Conservation (phyloP, 2,888 invertebrate species). For the Drosophila mercatorum region DNA sequence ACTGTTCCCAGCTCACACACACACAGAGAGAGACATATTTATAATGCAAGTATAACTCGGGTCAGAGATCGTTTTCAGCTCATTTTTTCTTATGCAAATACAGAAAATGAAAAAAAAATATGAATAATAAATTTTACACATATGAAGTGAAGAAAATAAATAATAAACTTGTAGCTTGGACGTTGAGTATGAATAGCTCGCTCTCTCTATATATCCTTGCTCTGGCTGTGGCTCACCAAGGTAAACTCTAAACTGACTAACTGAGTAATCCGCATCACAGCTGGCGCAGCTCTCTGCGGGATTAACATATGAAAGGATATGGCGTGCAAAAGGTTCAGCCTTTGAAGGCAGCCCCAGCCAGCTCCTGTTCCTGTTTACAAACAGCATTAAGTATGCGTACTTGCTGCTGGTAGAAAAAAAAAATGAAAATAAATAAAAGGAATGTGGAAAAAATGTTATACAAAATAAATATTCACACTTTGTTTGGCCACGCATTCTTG, state of each 20-base stretch:
- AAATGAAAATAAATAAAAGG: background rate
- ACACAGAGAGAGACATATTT: constrained; percentile 1
- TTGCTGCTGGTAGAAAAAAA: constrained; percentile 25
- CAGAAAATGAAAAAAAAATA: constrained; percentile 41
- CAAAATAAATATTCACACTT: constrained; percentile 67
- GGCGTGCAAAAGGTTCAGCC: constrained; percentile 36
- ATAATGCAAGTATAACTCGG: constrained; percentile 37
- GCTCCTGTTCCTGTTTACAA: constrained; percentile 41
- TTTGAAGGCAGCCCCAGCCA: constrained; percentile 31
- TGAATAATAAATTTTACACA: constrained; percentile 26
- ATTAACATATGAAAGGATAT: constrained; percentile 71
- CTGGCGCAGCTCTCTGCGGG: constrained; percentile 38
- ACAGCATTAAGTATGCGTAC: constrained; percentile 49
- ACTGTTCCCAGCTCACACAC: constrained; percentile 22
- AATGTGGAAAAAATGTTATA: constrained; percentile 18
- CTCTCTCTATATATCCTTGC: background rate
- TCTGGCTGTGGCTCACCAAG: constrained; percentile 19
- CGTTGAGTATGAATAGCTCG: constrained; percentile 2
- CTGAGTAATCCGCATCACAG: constrained; percentile 36
- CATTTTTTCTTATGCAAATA: constrained; percentile 46
- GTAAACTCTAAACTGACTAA: constrained; percentile 40
- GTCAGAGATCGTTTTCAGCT: constrained; percentile 28
- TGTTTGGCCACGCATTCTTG: constrained; percentile 49
- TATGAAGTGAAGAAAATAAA: constrained; percentile 46
- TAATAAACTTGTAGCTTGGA: constrained; percentile 32